Conservation (phyloP, 2,113 vertebrate genomes). For the Mus pahari region DNA sequence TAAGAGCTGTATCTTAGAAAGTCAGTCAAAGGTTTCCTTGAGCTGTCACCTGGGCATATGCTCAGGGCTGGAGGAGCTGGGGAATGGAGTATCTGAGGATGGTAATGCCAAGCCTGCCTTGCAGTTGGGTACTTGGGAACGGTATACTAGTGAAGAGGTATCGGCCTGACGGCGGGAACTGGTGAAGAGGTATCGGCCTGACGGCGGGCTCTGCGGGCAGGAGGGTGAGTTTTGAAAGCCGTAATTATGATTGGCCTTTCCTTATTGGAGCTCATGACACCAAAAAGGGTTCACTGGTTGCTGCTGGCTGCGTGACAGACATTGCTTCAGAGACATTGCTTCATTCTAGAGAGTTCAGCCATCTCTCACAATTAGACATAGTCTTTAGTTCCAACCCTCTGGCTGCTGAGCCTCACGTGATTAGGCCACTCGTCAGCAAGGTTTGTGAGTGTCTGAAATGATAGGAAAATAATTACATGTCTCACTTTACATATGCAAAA, state of each 20-base stretch:
- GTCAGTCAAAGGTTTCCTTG: conserved; percentile 62
- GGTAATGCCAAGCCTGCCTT: conserved; percentile 38
- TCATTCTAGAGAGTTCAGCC: neutral
- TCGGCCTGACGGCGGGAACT: conserved; percentile 59
- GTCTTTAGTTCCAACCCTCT: neutral
- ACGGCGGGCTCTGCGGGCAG: conserved; percentile 62
- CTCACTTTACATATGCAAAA: conserved; percentile 72
- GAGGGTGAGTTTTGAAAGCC: conserved; percentile 67
- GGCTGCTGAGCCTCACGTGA: neutral
- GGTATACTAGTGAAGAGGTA: conserved; percentile 42
- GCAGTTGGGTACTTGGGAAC: neutral
- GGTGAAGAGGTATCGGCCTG: conserved; percentile 60
- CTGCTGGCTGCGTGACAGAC: neutral
- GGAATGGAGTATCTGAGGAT: conserved; percentile 58
- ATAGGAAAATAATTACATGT: conserved; percentile 55
- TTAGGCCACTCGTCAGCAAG: conserved; percentile 51
- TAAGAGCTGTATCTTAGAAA: conserved; percentile 16
- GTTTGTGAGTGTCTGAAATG: conserved; percentile 60
- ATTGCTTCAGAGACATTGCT: neutral
- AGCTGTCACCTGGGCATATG: conserved; percentile 59
- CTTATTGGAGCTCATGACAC: neutral
- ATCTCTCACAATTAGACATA: neutral
- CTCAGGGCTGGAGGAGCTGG: conserved; percentile 46
- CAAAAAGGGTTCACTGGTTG: neutral
- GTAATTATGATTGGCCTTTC: conserved; percentile 74